Conservation (phyloP, 2,888 invertebrate species). For the Leptopilina myrica region DNA sequence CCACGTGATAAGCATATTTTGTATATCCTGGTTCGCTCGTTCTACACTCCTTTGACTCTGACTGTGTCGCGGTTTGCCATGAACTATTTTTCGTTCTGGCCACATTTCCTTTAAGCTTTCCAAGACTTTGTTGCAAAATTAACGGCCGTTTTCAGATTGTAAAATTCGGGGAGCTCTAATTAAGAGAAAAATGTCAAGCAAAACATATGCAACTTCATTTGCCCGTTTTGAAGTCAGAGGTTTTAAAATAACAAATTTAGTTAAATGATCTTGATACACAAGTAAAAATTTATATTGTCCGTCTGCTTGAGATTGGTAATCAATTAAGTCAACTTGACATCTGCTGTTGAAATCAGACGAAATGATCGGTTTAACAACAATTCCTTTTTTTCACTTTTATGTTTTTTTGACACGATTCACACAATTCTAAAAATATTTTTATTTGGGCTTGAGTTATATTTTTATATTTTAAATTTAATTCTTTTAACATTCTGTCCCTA, state of each 20-base stretch:
- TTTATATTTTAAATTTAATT: slow-evolving; percentile 64
- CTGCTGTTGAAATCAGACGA: slow-evolving; percentile 36
- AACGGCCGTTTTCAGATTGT: not conserved
- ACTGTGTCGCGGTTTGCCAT: slow-evolving; percentile 57
- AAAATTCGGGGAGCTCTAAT: not conserved
- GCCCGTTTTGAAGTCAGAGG: not conserved
- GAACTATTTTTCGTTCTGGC: not conserved
- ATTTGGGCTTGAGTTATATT: slow-evolving; percentile 63
- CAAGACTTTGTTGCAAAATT: not conserved
- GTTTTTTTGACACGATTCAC: slow-evolving; percentile 61
- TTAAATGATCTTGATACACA: not conserved
- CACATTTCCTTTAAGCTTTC: not conserved
- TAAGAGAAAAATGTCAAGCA: not conserved
- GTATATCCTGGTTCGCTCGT: slow-evolving; percentile 58
- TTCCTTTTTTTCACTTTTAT: slow-evolving; percentile 56
- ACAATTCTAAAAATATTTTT: slow-evolving; percentile 60
- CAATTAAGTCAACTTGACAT: no score
- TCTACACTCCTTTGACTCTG: slow-evolving; percentile 60
- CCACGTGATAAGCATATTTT: slow-evolving; percentile 68
- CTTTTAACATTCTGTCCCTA: slow-evolving; percentile 62
- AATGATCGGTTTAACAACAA: slow-evolving; percentile 55
- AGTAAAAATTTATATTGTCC: not conserved
- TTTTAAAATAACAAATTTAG: not conserved
- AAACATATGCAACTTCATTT: not conserved
- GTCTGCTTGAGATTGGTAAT: no score